Evolutionary conservation across 2,113 vertebrate genomes (phyloP).

Genomic region (Cheirogaleus medius): DNA sequence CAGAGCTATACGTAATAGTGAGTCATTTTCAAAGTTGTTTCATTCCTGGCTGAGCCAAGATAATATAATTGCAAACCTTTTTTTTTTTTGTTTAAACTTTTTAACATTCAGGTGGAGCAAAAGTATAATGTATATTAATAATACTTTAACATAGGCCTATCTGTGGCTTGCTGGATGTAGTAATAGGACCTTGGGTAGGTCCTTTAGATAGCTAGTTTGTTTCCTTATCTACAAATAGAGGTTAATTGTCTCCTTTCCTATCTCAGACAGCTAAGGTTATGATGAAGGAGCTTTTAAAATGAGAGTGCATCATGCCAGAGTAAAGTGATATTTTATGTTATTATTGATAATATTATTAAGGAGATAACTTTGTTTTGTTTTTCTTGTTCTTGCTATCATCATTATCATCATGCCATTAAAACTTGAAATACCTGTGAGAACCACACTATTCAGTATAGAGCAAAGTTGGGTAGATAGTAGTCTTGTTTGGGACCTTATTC

Average conservation of each 20-base stretch:
- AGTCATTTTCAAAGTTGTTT: slow-evolving; percentile 30
- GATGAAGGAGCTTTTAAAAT: neutral
- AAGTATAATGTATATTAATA: neutral
- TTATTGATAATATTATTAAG: slow-evolving; percentile 5
- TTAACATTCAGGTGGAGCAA: slow-evolving; percentile 19
- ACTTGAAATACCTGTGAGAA: neutral
- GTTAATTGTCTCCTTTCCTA: neutral
- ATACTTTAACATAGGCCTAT: neutral
- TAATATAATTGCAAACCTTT: neutral
- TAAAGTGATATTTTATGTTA: neutral
- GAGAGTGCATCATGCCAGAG: neutral
- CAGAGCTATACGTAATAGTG: neutral
- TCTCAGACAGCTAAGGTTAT: neutral
- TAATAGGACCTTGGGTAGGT: neutral
- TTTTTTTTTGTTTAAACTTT: neutral
- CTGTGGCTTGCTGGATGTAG: neutral
- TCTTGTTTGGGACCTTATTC: neutral
- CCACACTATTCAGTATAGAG: neutral
- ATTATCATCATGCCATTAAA: slow-evolving; percentile 2
- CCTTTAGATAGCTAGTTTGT: neutral
- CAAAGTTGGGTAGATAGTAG: neutral
- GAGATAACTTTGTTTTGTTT: neutral
- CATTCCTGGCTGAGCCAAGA: neutral
- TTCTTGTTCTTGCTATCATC: neutral
- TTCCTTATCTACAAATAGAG: neutral